Conservation (phyloP, 2,888 invertebrate species). For the Clostera curtula region DNA sequence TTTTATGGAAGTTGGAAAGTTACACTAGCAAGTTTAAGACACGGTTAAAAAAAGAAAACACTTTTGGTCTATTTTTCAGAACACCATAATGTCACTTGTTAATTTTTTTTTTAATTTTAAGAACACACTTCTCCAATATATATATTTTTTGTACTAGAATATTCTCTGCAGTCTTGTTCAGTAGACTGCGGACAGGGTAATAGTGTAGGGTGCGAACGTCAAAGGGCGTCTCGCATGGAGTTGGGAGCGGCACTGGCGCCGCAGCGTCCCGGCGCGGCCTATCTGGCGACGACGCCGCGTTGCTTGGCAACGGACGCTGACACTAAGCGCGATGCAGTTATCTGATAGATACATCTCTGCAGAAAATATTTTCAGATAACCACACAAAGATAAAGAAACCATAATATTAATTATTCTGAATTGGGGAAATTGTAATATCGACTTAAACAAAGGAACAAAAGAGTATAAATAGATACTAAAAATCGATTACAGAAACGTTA, state of each 20-base stretch:
- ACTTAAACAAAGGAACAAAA: too few relatives aligned
- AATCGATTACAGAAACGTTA: too few relatives aligned
- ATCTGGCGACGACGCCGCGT: constrained; percentile 59
- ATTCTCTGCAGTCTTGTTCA: constrained; percentile 3
- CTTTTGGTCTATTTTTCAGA: too few relatives aligned
- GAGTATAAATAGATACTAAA: too few relatives aligned
- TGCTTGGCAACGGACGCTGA: constrained; percentile 52
- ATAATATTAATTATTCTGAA: too few relatives aligned
- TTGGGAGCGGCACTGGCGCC: constrained; percentile 46
- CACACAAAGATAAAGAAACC: neutral
- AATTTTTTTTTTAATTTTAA: constrained; percentile 11
- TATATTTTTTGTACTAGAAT: neutral
- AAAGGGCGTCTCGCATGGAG: constrained; percentile 36
- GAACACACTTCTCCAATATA: constrained; percentile 1
- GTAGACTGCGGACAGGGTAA: neutral
- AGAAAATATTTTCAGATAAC: neutral
- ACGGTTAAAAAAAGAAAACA: too few relatives aligned
- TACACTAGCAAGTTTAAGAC: too few relatives aligned
- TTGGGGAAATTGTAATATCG: too few relatives aligned
- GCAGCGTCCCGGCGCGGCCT: constrained; percentile 64
- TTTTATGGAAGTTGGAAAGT: neutral
- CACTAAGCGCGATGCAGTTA: constrained; percentile 6
- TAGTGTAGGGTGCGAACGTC: constrained; percentile 8
- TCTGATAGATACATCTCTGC: neutral
- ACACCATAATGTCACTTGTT: constrained; percentile 8